These are phyloP conservation scores for Bungarus multicinctus DNA, from an alignment of 2,113 vertebrate species.

Conservation along the genomic window DNA sequence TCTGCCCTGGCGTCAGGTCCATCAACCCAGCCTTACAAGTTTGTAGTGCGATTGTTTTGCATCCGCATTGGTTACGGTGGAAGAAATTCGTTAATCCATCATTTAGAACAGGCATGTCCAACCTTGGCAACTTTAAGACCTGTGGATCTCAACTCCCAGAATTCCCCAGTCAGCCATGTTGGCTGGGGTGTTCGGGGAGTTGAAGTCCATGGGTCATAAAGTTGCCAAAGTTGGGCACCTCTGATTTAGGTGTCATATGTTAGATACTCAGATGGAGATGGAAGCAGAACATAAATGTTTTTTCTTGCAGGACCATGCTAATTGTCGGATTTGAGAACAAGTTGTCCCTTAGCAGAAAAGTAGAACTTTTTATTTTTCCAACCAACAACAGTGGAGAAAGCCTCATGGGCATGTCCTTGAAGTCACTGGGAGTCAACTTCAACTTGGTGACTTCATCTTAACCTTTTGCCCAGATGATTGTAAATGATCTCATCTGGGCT, in stretches of 20 bases:
- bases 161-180: not conserved
- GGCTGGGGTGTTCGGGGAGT: not conserved
- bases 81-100: not conserved
- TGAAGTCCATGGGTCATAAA: not conserved
- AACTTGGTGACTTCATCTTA: not conserved
- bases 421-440: not conserved
- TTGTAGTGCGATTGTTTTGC: not conserved
- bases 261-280: not conserved
- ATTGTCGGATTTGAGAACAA: not conserved
- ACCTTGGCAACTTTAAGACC: not conserved
- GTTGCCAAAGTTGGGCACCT: not conserved
- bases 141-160: not conserved
- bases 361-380: not conserved
- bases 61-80: not conserved
- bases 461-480: not conserved
- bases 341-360: not conserved
- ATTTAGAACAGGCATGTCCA: too few species aligned
- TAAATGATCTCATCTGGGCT: not conserved
- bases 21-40: not conserved
- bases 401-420: not conserved
- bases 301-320: not conserved
- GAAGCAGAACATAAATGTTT: not conserved
- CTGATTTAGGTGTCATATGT: not conserved
- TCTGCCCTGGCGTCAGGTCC: too few species aligned
- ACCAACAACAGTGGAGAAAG: not conserved